phyloP scores from a whole-genome alignment of 2,888 invertebrate genomes.

The Parnassius smintheus region DNA sequence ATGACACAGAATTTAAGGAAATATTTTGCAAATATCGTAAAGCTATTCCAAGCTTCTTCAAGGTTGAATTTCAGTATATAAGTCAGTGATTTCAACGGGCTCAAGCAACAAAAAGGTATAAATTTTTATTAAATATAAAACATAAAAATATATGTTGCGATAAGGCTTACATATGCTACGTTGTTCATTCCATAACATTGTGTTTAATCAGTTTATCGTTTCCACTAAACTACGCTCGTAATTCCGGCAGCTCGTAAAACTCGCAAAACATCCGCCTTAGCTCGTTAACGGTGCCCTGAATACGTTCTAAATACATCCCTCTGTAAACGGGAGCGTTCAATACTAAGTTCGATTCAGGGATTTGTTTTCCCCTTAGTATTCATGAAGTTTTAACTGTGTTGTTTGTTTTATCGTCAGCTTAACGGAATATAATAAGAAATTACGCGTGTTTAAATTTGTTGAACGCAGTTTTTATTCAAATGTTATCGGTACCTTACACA shows the following conservation, averaged over 20 bases:
- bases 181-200: slow-evolving; percentile 18
- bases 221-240: slow-evolving; percentile 22
- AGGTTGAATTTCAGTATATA: neutral
- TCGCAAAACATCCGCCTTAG: slow-evolving; percentile 24
- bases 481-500: no score
- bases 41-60: neutral
- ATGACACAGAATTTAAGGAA: neutral
- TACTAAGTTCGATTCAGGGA: slow-evolving; percentile 9
- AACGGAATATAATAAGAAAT: no score
- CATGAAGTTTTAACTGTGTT: neutral
- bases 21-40: neutral
- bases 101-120: no score
- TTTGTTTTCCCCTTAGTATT: slow-evolving; percentile 14
- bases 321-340: slow-evolving; percentile 21
- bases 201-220: slow-evolving; percentile 26
- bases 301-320: slow-evolving; percentile 21
- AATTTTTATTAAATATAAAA: no score
- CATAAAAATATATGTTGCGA: no score
- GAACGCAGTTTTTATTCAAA: no score
- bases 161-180: neutral
- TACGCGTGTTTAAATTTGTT: no score
- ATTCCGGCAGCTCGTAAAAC: slow-evolving; percentile 24
- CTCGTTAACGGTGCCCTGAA: slow-evolving; percentile 23
- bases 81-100: neutral
- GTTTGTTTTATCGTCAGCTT: slow-evolving; percentile 2